Evolutionary conservation across 2,113 vertebrate genomes (phyloP).

Genomic region (Gymnocephalus cernua): DNA sequence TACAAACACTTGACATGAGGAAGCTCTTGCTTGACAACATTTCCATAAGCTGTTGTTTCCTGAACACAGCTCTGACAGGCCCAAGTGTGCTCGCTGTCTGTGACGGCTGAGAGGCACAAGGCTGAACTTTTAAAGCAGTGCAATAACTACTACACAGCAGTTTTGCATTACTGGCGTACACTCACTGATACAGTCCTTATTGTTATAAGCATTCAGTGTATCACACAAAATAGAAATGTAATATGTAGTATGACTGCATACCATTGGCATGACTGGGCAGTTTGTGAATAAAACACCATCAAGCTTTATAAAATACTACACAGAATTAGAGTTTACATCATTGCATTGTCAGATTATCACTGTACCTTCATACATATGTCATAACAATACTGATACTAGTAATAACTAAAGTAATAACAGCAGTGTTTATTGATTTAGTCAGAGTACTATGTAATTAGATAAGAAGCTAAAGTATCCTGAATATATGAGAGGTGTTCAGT

Average conservation of each 20-base stretch:
- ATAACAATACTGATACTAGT: not conserved
- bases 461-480: not conserved
- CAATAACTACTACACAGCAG: conserved; percentile 7
- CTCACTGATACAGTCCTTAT: not conserved
- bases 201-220: not conserved
- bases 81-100: conserved; percentile 7
- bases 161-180: not conserved
- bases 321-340: not conserved
- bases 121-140: conserved; percentile 12
- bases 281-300: not conserved
- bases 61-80: not conserved
- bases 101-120: conserved; percentile 7
- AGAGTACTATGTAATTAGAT: not conserved
- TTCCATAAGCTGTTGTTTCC: conserved; percentile 43
- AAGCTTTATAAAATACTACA: not conserved
- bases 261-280: not conserved
- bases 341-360: not conserved
- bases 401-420: not conserved
- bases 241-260: not conserved
- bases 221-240: not conserved
- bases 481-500: not conserved
- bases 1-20: conserved; percentile 13
- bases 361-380: not conserved
- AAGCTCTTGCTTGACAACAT: conserved; percentile 34
- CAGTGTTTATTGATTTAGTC: not conserved